phyloP scores from a whole-genome alignment of 2,888 invertebrate species.

The Incurvaria masculella region DNA sequence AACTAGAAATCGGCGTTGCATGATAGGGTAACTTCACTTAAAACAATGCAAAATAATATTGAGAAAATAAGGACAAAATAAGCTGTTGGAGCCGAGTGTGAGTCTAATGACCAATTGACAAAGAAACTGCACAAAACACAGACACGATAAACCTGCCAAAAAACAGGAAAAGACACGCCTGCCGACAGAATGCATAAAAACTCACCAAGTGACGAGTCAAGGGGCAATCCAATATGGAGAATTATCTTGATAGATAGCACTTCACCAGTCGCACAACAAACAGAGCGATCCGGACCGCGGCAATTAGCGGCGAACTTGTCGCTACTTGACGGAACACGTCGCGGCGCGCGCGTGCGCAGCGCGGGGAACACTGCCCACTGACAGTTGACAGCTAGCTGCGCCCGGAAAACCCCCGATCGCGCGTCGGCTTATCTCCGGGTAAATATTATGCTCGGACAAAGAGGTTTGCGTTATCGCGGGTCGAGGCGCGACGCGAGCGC shows the following conservation, averaged over 20 bases:
- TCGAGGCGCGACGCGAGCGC: not conserved
- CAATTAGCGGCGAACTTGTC: constrained; percentile 31
- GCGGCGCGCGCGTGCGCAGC: constrained; percentile 42
- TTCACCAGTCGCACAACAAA: constrained; percentile 22
- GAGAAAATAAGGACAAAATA: too few species aligned
- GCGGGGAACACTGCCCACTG: constrained; percentile 40
- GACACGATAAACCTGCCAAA: too few species aligned
- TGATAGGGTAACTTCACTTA: too few species aligned
- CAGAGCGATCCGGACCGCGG: constrained; percentile 23
- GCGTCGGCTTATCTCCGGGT: constrained; percentile 33
- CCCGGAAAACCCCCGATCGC: constrained; percentile 46
- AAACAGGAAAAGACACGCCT: not conserved
- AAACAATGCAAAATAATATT: too few species aligned
- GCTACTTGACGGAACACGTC: constrained; percentile 37
- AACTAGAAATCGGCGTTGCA: too few species aligned
- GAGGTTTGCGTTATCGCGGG: constrained; percentile 48
- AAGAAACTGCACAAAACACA: too few species aligned
- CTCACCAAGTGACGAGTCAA: constrained; percentile 39
- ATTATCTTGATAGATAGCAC: too few species aligned
- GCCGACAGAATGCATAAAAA: constrained; percentile 9
- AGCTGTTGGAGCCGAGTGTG: too few species aligned
- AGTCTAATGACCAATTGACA: too few species aligned
- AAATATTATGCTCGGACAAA: constrained; percentile 55
- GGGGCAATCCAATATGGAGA: constrained; percentile 50
- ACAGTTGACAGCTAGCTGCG: constrained; percentile 40